These are phyloP conservation scores for Hystrix brachyura DNA, from an alignment of 2,113 vertebrate species.

Conservation along the genomic window DNA sequence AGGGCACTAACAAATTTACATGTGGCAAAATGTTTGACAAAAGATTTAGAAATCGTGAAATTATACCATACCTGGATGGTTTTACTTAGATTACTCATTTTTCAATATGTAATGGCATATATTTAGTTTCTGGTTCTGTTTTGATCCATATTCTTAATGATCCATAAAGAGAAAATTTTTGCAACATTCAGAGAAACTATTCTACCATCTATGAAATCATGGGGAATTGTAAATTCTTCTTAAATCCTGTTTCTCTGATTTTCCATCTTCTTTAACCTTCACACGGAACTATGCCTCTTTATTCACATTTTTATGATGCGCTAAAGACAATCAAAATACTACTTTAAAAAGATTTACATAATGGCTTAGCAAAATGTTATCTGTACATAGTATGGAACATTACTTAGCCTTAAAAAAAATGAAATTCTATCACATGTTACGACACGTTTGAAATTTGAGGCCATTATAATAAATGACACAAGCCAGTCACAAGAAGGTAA, in stretches of 20 bases:
- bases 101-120: background rate
- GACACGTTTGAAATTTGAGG: background rate
- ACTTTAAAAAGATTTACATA: background rate
- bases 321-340: background rate
- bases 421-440: background rate
- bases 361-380: background rate
- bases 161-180: background rate
- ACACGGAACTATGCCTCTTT: background rate
- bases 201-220: background rate
- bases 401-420: background rate
- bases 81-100: background rate
- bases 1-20: constrained; percentile 66
- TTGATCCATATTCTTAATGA: constrained; percentile 18
- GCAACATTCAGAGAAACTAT: background rate
- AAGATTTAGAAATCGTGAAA: constrained; percentile 47
- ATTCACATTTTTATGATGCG: background rate
- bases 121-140: background rate
- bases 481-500: background rate
- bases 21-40: constrained; percentile 67
- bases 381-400: background rate
- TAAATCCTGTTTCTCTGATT: constrained; percentile 47
- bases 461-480: background rate
- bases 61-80: background rate
- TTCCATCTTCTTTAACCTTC: background rate
- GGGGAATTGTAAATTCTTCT: background rate